Conservation (phyloP, 2,888 invertebrate genomes). For the Minunthozetes semirufus region DNA sequence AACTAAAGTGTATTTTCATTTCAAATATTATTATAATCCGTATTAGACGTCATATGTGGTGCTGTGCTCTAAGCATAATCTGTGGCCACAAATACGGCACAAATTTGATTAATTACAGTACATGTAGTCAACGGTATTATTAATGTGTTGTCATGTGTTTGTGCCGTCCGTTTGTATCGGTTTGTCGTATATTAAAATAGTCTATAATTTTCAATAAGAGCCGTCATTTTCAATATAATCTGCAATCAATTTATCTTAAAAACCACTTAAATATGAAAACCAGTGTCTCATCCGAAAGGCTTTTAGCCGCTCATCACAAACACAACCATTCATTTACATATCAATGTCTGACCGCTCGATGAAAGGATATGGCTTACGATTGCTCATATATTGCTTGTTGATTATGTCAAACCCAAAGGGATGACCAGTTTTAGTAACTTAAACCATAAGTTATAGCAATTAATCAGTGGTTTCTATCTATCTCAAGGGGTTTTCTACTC, state of each 20-base stretch:
- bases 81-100: constrained; percentile 11
- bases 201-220: not conserved
- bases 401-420: no score
- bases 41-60: not conserved
- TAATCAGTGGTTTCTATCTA: no score
- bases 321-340: not conserved
- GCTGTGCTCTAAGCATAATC: not conserved
- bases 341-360: not conserved
- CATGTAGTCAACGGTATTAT: not conserved
- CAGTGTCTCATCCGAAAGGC: not conserved
- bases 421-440: no score
- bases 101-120: constrained; percentile 2
- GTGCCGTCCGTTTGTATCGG: not conserved
- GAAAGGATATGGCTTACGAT: no score
- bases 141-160: not conserved
- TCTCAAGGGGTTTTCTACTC: no score
- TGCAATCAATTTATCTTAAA: not conserved
- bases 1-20: not conserved
- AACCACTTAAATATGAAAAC: not conserved
- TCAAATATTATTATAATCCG: not conserved
- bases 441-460: no score
- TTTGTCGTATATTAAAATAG: not conserved
- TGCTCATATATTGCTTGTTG: no score
- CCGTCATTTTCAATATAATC: not conserved
- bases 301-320: not conserved